Conservation (phyloP, 2,113 vertebrate species). For the Apeltes quadracus region DNA sequence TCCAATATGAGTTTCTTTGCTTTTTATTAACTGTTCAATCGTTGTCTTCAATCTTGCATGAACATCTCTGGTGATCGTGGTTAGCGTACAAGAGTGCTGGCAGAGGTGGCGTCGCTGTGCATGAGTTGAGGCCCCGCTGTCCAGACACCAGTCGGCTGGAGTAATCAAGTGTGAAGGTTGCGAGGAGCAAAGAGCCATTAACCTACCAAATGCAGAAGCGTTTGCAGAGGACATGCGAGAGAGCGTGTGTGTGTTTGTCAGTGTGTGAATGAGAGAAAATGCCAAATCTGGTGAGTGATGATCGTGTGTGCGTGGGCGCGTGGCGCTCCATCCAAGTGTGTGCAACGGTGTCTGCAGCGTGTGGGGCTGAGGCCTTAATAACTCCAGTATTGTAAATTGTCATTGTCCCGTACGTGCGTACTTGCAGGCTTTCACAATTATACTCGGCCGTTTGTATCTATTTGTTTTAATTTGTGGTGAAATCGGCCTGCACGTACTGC, state of each 20-base stretch:
- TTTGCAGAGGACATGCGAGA: slow-evolving; percentile 45
- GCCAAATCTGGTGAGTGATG: slow-evolving; percentile 1
- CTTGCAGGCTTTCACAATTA: slow-evolving; percentile 9
- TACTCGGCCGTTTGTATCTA: slow-evolving; percentile 11
- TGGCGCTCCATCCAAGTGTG: not conserved
- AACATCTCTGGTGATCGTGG: slow-evolving; percentile 36
- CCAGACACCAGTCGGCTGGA: slow-evolving; percentile 56
- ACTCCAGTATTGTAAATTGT: slow-evolving; percentile 35
- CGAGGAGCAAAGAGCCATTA: slow-evolving; percentile 75
- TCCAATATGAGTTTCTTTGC: not conserved
- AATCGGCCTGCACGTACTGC: slow-evolving; percentile 25
- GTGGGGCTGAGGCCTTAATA: slow-evolving; percentile 12
- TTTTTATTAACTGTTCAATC: slow-evolving; percentile 21
- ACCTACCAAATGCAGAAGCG: slow-evolving; percentile 69
- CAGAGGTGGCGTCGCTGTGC: slow-evolving; percentile 28
- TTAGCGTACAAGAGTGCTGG: slow-evolving; percentile 1
- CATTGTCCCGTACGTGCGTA: slow-evolving; percentile 19
- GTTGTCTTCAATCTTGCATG: slow-evolving; percentile 26
- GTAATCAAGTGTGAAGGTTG: slow-evolving; percentile 81
- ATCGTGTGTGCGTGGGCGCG: slow-evolving; percentile 15
- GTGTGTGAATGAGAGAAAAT: slow-evolving; percentile 4
- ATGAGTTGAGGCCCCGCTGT: slow-evolving; percentile 38
- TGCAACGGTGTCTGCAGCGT: not conserved
- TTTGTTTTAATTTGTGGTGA: slow-evolving; percentile 35
- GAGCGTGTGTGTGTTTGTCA: slow-evolving; percentile 4